Percentiles rank a stretch among this genome's conserved stretches.
Conservation (phyloP, 2,113 vertebrate species). For the Grus americana region DNA sequence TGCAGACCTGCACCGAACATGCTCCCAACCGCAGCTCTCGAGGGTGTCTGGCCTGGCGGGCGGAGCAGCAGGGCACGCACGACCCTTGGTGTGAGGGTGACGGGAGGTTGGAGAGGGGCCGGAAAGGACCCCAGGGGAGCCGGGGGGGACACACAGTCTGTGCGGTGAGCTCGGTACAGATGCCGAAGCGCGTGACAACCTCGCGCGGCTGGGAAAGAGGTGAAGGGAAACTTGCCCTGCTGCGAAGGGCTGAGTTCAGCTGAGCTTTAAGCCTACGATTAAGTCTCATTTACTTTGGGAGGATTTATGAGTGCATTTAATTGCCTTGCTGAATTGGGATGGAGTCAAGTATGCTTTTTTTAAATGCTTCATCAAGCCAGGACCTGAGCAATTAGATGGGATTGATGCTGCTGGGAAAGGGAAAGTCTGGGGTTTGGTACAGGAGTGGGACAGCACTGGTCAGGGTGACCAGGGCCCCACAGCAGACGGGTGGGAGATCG, state of each 20-base stretch:
- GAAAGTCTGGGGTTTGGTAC: not conserved
- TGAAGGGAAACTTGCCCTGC: not conserved
- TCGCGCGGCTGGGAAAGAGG: not conserved
- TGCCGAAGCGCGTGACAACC: not conserved
- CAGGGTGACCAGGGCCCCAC: too few relatives aligned
- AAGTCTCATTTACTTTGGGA: constrained; percentile 37
- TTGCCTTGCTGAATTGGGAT: not conserved
- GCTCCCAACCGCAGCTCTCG: not conserved
- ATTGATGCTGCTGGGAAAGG: not conserved
- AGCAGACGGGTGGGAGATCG: not conserved
- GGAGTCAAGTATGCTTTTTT: not conserved
- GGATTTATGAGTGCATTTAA: constrained; percentile 49
- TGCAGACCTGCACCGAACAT: fast-evolving
- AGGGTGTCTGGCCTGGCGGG: too few relatives aligned
- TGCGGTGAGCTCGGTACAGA: not conserved
- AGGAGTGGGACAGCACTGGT: not conserved
- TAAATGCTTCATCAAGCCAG: not conserved
- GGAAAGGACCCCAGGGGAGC: fast-evolving
- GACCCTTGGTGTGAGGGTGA: fast-evolving
- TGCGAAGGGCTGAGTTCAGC: not conserved
- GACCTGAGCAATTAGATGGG: constrained; percentile 5
- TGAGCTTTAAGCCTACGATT: not conserved
- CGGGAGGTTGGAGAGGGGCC: not conserved
- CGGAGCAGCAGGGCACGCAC: fast-evolving
- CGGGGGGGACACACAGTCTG: fast-evolving